Evolutionary conservation across 2,797 vertebrate species (phyloP).

Genomic region (Gobio occitaniae): DNA sequence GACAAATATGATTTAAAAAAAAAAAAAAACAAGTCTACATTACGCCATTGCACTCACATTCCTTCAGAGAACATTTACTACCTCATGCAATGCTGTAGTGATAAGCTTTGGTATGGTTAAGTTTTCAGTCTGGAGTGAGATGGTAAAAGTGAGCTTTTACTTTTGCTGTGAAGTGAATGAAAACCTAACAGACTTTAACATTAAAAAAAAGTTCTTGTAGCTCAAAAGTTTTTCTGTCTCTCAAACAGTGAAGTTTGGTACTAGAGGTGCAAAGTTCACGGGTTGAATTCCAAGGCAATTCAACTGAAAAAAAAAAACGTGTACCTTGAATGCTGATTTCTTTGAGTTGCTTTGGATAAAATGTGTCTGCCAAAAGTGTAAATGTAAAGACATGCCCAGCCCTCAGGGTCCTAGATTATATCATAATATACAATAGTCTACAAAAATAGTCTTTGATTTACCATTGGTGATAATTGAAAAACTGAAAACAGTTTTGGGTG

Average conservation of each 20-base stretch:
- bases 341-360: neutral
- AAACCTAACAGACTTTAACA: neutral
- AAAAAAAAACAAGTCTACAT: neutral
- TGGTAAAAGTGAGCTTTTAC: constrained; percentile 20
- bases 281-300: neutral
- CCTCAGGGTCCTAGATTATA: too few relatives aligned
- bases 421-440: too few relatives aligned
- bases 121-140: constrained; percentile 36
- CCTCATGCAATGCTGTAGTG: neutral
- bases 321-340: neutral
- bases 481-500: neutral
- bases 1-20: neutral
- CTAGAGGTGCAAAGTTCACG: neutral
- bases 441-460: neutral
- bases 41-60: neutral
- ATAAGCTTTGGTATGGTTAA: constrained; percentile 9
- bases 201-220: neutral
- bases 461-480: neutral
- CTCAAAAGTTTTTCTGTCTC: neutral
- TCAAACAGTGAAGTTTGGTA: neutral
- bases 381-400: too few relatives aligned
- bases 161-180: constrained; percentile 29
- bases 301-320: too few relatives aligned
- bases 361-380: too few relatives aligned
- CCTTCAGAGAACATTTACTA: neutral